Percentiles rank a stretch among this genome's conserved stretches.
Evolutionary conservation across 2,113 vertebrate genomes (phyloP).

Genomic region (Tympanuchus pallidicinctus): DNA sequence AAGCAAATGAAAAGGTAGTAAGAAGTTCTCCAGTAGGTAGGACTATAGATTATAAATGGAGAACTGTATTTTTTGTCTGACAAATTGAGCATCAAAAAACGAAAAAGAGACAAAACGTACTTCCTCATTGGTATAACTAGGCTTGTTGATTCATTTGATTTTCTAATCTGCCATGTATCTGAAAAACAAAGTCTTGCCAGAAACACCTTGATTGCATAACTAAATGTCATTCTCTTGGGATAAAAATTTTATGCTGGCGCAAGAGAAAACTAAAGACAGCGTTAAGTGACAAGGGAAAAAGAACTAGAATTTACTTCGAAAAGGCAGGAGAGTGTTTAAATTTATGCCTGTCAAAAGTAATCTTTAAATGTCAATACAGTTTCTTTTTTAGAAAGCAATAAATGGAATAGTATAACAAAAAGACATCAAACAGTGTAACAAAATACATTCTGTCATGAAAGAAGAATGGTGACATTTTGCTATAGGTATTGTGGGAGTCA

Average conservation of each 20-base stretch:
- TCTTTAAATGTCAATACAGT: slow-evolving; percentile 41
- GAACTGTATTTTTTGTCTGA: not conserved
- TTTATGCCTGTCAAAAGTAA: not conserved
- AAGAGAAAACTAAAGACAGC: not conserved
- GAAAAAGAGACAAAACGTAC: not conserved
- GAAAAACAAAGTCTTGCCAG: not conserved
- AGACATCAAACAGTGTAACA: not conserved
- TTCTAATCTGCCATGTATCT: not conserved
- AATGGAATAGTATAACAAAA: not conserved
- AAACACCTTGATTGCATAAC: not conserved
- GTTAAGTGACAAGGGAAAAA: not conserved
- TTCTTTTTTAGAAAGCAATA: slow-evolving; percentile 26
- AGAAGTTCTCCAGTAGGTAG: not conserved
- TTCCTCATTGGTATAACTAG: not conserved
- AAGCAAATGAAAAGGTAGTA: not conserved
- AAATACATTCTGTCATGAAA: not conserved
- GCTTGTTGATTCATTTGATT: not conserved
- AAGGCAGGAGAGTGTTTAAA: slow-evolving; percentile 9
- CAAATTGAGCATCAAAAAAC: not conserved
- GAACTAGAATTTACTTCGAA: not conserved
- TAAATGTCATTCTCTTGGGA: not conserved
- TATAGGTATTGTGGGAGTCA: not conserved
- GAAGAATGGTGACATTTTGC: slow-evolving; percentile 14
- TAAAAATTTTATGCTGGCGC: not conserved
- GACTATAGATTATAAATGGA: not conserved